Evolutionary conservation across 2,888 invertebrate species (phyloP).

Genomic region (Meganola albula): DNA sequence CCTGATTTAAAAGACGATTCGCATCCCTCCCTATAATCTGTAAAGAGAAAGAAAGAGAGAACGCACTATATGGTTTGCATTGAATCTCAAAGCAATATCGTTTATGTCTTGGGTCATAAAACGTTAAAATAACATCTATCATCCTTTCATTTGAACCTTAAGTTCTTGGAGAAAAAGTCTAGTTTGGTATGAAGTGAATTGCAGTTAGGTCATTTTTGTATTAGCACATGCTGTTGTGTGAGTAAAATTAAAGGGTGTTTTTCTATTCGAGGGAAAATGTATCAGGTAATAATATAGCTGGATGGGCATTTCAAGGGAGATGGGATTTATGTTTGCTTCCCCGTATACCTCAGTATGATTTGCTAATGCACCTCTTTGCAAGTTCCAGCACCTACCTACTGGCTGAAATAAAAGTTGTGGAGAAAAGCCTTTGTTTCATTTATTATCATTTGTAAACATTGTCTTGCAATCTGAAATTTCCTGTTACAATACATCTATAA

Average conservation of each 20-base stretch:
- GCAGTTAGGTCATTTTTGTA: slow-evolving; percentile 11
- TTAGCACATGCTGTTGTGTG: slow-evolving; percentile 27
- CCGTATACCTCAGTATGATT: slow-evolving; percentile 38
- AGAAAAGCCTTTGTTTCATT: slow-evolving; percentile 13
- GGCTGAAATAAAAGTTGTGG: slow-evolving; percentile 12
- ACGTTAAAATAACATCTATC: background rate
- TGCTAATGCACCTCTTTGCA: slow-evolving; percentile 35
- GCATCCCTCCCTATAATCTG: slow-evolving; percentile 34
- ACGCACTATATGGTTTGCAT: slow-evolving; percentile 39
- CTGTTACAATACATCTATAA: no score
- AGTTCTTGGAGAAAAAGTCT: accelerated
- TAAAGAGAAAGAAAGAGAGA: slow-evolving; percentile 43
- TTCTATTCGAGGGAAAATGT: slow-evolving; percentile 54
- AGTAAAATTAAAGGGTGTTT: slow-evolving; percentile 60
- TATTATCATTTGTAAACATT: no score
- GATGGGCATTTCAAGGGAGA: slow-evolving; percentile 50
- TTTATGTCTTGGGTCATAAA: slow-evolving; percentile 12
- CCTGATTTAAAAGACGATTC: slow-evolving; percentile 26
- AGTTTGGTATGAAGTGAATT: background rate
- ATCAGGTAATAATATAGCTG: slow-evolving; percentile 59
- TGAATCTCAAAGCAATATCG: slow-evolving; percentile 45
- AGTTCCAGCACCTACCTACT: slow-evolving; percentile 31
- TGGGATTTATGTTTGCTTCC: slow-evolving; percentile 42
- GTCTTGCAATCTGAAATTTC: no score
- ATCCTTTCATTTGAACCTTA: slow-evolving; percentile 3